Conservation (phyloP, 2,113 vertebrate genomes). For the Struthidea cinerea region DNA sequence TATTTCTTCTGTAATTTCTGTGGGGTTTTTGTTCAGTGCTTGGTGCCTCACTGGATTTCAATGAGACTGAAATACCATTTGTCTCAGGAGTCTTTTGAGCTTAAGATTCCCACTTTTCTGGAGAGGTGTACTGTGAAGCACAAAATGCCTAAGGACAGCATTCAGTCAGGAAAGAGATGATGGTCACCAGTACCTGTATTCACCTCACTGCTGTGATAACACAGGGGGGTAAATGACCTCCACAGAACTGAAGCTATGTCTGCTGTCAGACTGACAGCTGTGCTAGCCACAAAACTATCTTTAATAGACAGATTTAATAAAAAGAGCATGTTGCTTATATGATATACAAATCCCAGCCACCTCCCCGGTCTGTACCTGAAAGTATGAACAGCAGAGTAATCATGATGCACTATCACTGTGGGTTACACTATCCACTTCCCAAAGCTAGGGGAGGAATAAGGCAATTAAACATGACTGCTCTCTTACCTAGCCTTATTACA, state of each 20-base stretch:
- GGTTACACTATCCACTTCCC: accelerated
- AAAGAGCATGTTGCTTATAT: not conserved
- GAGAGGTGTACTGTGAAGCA: not conserved
- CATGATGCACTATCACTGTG: accelerated
- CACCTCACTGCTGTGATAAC: not conserved
- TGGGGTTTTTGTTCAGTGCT: not conserved
- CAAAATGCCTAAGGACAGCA: not conserved
- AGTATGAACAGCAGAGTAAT: accelerated
- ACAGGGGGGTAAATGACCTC: not conserved
- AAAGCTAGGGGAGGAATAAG: not conserved
- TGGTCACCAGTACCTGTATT: not conserved
- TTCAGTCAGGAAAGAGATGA: not conserved
- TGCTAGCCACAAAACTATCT: not conserved
- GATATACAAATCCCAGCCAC: not conserved
- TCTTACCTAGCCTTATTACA: not conserved
- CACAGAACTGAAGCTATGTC: not conserved
- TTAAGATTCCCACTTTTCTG: not conserved
- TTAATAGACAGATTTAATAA: not conserved
- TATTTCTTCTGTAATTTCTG: not conserved
- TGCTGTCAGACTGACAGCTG: not conserved
- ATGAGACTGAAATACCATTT: not conserved
- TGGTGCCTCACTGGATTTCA: not conserved
- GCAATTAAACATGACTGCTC: not conserved
- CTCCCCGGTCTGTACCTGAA: not conserved
- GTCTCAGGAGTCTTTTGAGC: not conserved